phyloP scores from a whole-genome alignment of 1,140 invertebrate genomes.

The Drosophila eugracilis region DNA sequence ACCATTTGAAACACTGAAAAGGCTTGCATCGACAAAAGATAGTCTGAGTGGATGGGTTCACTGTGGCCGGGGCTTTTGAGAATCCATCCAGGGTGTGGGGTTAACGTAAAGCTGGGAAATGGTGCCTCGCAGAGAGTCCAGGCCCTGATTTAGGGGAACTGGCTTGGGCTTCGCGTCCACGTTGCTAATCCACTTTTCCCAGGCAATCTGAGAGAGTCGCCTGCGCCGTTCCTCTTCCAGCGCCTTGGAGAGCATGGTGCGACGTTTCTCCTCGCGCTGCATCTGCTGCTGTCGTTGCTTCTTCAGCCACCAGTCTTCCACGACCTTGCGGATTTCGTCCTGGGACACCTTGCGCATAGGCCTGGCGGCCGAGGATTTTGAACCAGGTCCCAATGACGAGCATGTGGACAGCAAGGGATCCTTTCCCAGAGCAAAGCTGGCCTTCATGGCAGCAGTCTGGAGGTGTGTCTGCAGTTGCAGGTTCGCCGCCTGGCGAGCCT shows the following conservation, averaged over 20 bases:
- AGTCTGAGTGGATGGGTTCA: not conserved
- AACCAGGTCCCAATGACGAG: not conserved
- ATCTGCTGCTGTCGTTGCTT: conserved; percentile 41
- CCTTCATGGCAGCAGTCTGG: conserved; percentile 8
- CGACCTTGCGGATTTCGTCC: conserved; percentile 46
- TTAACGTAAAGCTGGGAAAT: conserved; percentile 62
- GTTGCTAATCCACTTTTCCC: conserved; percentile 54
- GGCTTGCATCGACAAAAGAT: not conserved
- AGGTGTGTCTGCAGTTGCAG: conserved; percentile 29
- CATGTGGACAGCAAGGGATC: not conserved
- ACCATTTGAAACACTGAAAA: conserved; percentile 3
- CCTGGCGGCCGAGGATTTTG: not conserved
- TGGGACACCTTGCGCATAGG: conserved; percentile 27
- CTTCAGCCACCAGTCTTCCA: conserved; percentile 55
- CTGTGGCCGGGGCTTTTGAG: not conserved
- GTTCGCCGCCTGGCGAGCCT: conserved; percentile 17
- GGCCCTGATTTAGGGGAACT: conserved; percentile 69
- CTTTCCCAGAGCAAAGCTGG: not conserved
- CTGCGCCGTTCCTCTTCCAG: conserved; percentile 38
- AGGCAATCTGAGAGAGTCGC: conserved; percentile 39
- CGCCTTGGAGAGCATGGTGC: conserved; percentile 1
- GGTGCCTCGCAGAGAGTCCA: conserved; percentile 62
- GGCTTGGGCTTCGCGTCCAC: conserved; percentile 64
- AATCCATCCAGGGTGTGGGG: conserved; percentile 46
- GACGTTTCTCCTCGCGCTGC: conserved; percentile 26